phyloP scores from a whole-genome alignment of 1,140 invertebrate genomes.

The Theocolax elegans region DNA sequence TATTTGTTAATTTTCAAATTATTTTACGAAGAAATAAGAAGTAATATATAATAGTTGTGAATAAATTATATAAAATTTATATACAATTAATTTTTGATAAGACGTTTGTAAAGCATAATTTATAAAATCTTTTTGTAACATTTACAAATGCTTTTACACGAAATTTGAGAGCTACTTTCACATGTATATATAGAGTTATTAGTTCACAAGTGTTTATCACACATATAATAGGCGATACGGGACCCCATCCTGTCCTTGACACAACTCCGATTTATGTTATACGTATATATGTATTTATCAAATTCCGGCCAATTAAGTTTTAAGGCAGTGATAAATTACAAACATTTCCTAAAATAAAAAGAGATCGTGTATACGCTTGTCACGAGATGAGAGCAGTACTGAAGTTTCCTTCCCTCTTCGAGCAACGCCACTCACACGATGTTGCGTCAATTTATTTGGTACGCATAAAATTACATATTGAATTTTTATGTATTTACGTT shows the following conservation, averaged over 20 bases:
- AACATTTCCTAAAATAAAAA: constrained; percentile 38
- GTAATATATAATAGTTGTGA: too few species aligned
- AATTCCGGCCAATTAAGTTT: constrained; percentile 38
- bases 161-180: too few species aligned
- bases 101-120: too few species aligned
- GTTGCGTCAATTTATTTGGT: constrained; percentile 33
- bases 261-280: constrained; percentile 16
- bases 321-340: constrained; percentile 26
- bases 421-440: constrained; percentile 2
- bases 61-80: too few species aligned
- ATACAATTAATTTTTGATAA: too few species aligned
- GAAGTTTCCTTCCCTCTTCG: constrained; percentile 27
- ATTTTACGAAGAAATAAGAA: too few species aligned
- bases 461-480: too few species aligned
- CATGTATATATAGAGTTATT: too few species aligned
- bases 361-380: constrained; percentile 13
- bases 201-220: constrained; percentile 9
- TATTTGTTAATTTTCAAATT: too few species aligned
- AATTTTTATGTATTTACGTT: too few species aligned
- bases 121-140: too few species aligned
- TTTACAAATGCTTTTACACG: too few species aligned
- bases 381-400: constrained; percentile 25
- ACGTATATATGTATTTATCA: constrained; percentile 27
- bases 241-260: constrained; percentile 36
- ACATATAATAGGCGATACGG: background rate